Evolutionary conservation across 2,797 vertebrate species (phyloP).

Genomic region (Hapalemur alaotrensis): DNA sequence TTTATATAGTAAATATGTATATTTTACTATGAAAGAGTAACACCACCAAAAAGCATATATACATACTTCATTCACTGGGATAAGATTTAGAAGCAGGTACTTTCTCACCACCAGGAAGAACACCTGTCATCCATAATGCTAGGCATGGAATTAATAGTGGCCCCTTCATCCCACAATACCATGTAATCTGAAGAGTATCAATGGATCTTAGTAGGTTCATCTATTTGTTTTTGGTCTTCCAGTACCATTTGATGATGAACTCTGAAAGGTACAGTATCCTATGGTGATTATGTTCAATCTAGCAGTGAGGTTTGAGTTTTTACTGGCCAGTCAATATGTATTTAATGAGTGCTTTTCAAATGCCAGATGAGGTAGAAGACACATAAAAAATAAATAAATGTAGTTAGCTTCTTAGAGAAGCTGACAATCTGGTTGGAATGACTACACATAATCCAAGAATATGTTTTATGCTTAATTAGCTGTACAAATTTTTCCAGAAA

Average conservation of each 20-base stretch:
- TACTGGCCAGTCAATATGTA: neutral
- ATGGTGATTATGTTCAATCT: neutral
- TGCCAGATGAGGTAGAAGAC: neutral
- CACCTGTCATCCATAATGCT: neutral
- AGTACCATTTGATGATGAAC: conserved; percentile 24
- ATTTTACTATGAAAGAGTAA: neutral
- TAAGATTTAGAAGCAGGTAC: neutral
- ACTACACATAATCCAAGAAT: neutral
- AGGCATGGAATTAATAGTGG: neutral
- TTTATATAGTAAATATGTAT: neutral
- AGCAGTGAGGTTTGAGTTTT: neutral
- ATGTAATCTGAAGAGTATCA: neutral
- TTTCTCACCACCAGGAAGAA: neutral
- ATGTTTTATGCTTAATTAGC: conserved; percentile 1
- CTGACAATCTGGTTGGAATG: neutral
- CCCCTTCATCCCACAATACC: neutral
- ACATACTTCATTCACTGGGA: neutral
- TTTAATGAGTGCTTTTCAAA: conserved; percentile 11
- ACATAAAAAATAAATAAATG: neutral
- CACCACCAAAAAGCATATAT: neutral
- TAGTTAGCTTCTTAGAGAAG: conserved; percentile 14
- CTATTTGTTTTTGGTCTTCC: conserved; percentile 16
- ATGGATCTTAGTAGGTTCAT: neutral
- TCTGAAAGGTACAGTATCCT: neutral
- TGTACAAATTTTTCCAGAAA: conserved; percentile 33